Percentiles rank a stretch among this genome's conserved stretches.
Conservation (phyloP, 2,113 vertebrate species). For the Scartelaos histophorus region DNA sequence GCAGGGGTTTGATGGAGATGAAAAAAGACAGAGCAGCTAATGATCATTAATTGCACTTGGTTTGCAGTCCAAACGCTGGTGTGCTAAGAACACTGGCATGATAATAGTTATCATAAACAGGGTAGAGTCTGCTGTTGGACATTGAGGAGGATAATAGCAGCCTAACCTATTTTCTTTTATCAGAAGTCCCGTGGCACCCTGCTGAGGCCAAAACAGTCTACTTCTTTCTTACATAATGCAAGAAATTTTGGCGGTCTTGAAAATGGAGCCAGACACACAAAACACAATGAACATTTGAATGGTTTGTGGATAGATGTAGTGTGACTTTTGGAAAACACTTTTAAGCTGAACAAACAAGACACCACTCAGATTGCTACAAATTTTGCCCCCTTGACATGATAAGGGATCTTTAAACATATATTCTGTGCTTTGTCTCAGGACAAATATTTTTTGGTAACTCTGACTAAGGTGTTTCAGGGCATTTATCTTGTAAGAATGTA, state of each 20-base stretch:
- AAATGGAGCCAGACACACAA: conserved; percentile 7
- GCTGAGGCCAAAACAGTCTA: conserved; percentile 54
- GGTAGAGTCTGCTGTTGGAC: conserved; percentile 36
- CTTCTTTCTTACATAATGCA: conserved; percentile 71
- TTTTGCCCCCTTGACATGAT: too few species aligned
- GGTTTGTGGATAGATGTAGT: neutral
- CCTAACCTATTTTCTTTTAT: conserved; percentile 75
- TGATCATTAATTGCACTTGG: conserved; percentile 95
- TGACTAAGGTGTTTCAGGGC: too few species aligned
- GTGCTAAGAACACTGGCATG: conserved; percentile 80
- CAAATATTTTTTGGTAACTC: too few species aligned
- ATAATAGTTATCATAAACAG: conserved; percentile 59
- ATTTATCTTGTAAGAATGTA: too few species aligned
- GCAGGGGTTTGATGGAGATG: conserved; percentile 86
- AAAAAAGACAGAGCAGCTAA: conserved; percentile 91
- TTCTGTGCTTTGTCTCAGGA: too few species aligned
- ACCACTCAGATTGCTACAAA: too few species aligned
- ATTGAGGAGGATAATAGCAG: conserved; percentile 62
- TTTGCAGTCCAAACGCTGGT: conserved; percentile 81
- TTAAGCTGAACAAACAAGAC: too few species aligned
- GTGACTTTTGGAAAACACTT: too few species aligned
- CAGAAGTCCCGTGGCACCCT: conserved; percentile 41
- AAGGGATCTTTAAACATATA: too few species aligned
- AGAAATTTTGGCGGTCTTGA: conserved; percentile 66
- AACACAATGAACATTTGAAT: neutral